Evolutionary conservation across 35 echinoderm and acorn worm genomes (phyloP).

Genomic region (Patiria miniata): DNA sequence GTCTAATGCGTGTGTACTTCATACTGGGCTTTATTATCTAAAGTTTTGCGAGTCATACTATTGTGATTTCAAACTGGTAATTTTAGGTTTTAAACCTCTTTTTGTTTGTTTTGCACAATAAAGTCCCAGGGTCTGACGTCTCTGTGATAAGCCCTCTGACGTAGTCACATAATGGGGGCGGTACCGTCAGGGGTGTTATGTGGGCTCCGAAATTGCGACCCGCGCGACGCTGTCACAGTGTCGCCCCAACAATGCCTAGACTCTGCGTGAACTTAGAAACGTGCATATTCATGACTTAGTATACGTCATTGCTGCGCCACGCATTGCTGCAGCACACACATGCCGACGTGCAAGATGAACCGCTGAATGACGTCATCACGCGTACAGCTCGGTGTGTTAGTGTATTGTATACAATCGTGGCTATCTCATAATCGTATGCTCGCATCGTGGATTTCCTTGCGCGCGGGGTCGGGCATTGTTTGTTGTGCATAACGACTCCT

Average conservation of each 20-base stretch:
- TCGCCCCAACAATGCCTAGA: not conserved
- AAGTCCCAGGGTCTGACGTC: conserved; percentile 4
- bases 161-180: not conserved
- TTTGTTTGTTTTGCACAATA: not conserved
- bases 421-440: too few relatives aligned
- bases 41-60: too few relatives aligned
- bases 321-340: not conserved
- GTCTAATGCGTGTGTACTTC: too few relatives aligned
- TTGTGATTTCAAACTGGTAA: too few relatives aligned
- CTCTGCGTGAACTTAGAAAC: not conserved
- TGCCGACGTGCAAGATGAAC: not conserved
- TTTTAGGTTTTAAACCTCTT: too few relatives aligned
- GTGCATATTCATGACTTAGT: conserved; percentile 13
- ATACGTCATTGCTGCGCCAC: not conserved
- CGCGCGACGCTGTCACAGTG: too few relatives aligned
- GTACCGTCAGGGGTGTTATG: too few relatives aligned
- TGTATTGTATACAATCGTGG: not conserved
- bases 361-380: not conserved
- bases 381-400: not conserved
- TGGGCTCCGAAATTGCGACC: too few relatives aligned
- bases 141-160: not conserved
- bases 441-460: too few relatives aligned
- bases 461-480: too few relatives aligned
- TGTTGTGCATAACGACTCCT: not conserved
- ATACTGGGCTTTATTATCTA: too few relatives aligned